Evolutionary conservation across 2,797 vertebrate species (phyloP).

Genomic region (Prunella strophiata): DNA sequence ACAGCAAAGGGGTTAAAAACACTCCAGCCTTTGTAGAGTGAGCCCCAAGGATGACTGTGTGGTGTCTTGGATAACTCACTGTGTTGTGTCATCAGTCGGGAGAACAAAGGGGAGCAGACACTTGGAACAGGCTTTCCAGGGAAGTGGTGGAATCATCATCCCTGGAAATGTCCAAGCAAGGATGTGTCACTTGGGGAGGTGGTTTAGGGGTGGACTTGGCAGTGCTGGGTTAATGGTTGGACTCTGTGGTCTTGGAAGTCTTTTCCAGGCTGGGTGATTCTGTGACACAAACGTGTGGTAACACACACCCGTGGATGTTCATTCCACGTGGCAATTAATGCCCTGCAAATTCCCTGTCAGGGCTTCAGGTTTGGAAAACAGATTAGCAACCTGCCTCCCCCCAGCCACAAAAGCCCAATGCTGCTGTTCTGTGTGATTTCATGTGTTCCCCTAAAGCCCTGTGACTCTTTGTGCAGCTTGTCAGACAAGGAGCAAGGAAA

Average conservation of each 20-base stretch:
- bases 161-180: not conserved
- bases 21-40: not conserved
- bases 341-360: not conserved
- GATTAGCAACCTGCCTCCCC: not conserved
- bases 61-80: not conserved
- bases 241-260: not conserved
- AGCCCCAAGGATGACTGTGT: accelerated
- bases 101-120: not conserved
- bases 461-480: not conserved
- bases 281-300: not conserved
- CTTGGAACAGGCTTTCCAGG: not conserved
- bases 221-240: not conserved
- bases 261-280: not conserved
- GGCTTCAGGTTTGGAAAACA: not conserved
- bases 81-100: not conserved
- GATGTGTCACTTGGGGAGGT: not conserved
- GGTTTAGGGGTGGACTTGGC: not conserved
- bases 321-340: not conserved
- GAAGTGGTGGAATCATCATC: not conserved
- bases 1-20: not conserved
- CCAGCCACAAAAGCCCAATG: not conserved
- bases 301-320: accelerated
- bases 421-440: not conserved
- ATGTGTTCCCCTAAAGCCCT: not conserved
- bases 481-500: not conserved